Conservation (phyloP, 2,888 invertebrate species). For the Elgonia sp. region DNA sequence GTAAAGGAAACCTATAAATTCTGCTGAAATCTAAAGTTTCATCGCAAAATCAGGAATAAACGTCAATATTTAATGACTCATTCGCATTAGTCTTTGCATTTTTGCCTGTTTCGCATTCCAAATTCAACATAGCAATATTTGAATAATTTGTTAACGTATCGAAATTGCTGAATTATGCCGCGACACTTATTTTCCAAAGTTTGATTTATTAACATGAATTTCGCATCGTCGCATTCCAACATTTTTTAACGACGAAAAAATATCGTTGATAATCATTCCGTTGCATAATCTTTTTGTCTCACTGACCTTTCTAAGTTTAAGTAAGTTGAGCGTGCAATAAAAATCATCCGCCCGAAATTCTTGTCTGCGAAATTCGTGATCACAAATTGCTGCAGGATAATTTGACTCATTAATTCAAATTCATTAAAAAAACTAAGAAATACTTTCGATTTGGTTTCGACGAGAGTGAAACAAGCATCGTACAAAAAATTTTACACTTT, state of each 20-base stretch:
- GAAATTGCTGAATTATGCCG: background rate
- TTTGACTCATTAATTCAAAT: background rate
- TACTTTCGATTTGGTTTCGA: no score
- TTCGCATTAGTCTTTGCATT: background rate
- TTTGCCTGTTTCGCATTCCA: background rate
- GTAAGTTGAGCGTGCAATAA: constrained; percentile 3
- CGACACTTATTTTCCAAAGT: background rate
- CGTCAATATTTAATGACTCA: background rate
- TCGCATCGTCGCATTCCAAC: constrained; percentile 1
- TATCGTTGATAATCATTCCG: background rate
- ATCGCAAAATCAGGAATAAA: constrained; percentile 5
- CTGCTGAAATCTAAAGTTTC: background rate
- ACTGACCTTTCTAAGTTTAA: constrained; percentile 35
- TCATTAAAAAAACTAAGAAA: background rate
- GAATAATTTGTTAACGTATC: constrained; percentile 9
- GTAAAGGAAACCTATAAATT: no score
- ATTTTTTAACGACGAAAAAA: background rate
- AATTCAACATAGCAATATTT: background rate
- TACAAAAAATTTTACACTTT: no score
- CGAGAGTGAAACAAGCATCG: no score
- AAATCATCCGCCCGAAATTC: background rate
- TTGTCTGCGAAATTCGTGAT: background rate
- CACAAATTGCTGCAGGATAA: background rate
- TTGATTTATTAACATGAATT: background rate
- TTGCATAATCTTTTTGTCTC: background rate